Base-by-base conservation (phyloP, 2,797 vertebrate species). In the Takifugu ocellatus region DNA sequence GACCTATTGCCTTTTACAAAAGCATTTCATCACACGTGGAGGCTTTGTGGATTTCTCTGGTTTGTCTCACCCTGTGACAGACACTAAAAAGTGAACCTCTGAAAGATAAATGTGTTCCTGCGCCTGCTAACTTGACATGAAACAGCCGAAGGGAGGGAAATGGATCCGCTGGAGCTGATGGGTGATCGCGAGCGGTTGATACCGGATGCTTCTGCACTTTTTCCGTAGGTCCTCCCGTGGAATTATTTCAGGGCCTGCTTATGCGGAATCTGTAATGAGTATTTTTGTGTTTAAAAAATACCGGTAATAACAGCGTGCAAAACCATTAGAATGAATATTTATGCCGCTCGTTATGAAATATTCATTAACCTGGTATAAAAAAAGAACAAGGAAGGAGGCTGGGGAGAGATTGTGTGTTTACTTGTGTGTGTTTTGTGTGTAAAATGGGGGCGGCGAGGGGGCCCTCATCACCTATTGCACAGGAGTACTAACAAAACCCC, bases 241-340 rank as follows among this genome's bases (percentile, higher is more conserved):
- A 78, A 82, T 82, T 76, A 90, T 87, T 88, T 89, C 75, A 63
- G 82, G 74, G 78, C 63, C 84, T 92, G 90, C 88, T 92, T 89
- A 87, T 93, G 84, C 90, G 93, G 95, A 98, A 96, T 95, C 93
- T 92, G 90, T 96, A 93, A 96, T 98, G 93, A 93, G 92, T 95
- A 94, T 96, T 96, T 95, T 27, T 53, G 39, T 92, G 92, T 68
- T 33, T 25, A 49, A 93, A n/a, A n/a, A 21, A 96, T 94, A 86
- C 86, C 78, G 84, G 89, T 91, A 98, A 99, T 97, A 97, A 97
- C 94, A 92, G 90, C 91, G 92, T 93, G 94, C 94, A 93, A 93
- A 95, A 94, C 94, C 93, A 96, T 97, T 95, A 95, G 93, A 93
- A 96, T 98, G 94, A 97, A 99, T 98, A 99, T 98, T 97, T 96